Evolutionary conservation across 2,888 invertebrate species (phyloP).

Genomic region (Diploptera punctata): DNA sequence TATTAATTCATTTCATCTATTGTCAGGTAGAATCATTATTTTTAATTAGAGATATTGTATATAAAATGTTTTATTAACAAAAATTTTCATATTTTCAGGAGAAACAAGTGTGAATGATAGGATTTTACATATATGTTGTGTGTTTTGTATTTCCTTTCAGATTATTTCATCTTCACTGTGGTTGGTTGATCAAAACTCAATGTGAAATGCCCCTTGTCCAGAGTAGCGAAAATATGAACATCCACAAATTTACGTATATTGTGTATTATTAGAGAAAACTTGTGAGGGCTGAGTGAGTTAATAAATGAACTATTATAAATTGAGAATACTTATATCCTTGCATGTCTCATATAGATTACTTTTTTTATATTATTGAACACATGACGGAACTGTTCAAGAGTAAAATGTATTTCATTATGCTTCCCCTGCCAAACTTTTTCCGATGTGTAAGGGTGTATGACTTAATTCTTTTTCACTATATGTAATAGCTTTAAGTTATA

Average conservation of each 20-base stretch:
- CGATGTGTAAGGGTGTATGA: background rate
- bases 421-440: slow-evolving; percentile 16
- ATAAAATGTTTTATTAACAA: background rate
- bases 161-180: slow-evolving; percentile 39
- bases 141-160: slow-evolving; percentile 41
- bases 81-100: slow-evolving; percentile 20
- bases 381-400: slow-evolving; percentile 1
- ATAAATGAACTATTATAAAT: slow-evolving; percentile 26
- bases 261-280: slow-evolving; percentile 4
- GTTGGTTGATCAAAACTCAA: slow-evolving; percentile 30
- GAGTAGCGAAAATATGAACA: slow-evolving; percentile 22
- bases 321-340: slow-evolving; percentile 15
- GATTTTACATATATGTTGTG: slow-evolving; percentile 37
- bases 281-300: slow-evolving; percentile 24
- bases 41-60: background rate
- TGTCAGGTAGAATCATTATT: background rate
- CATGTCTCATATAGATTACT: slow-evolving; percentile 23
- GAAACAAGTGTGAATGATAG: slow-evolving; percentile 2
- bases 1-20: slow-evolving; percentile 10
- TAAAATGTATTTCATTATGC: slow-evolving; percentile 11
- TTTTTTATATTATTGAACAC: background rate
- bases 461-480: background rate
- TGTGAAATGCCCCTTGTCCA: slow-evolving; percentile 28
- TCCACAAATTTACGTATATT: slow-evolving; percentile 27
- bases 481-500: slow-evolving; percentile 5